Percentiles rank a stretch among this genome's conserved stretches.
These are phyloP conservation scores for Cherax destructor DNA, from an alignment of 1,140 invertebrate genomes.

Conservation along the genomic window DNA sequence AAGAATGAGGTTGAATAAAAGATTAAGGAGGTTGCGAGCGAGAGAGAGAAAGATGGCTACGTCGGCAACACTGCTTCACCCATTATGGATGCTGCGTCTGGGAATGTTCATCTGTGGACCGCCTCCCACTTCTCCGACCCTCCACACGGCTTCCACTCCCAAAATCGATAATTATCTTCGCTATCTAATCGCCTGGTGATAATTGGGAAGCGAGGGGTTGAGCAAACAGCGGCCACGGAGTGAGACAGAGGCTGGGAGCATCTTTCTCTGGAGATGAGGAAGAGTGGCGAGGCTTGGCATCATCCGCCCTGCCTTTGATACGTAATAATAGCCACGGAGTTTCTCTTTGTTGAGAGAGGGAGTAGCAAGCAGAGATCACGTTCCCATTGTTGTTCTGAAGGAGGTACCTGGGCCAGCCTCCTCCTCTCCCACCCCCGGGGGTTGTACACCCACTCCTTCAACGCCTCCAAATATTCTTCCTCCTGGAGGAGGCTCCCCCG, in stretches of 20 bases:
- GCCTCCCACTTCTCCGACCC: slow-evolving; percentile 14
- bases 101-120: slow-evolving; percentile 36
- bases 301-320: slow-evolving; percentile 29
- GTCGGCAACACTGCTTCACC: slow-evolving; percentile 39
- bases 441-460: background rate
- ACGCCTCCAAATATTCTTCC: background rate
- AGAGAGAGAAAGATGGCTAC: too few relatives aligned
- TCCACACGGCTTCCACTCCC: slow-evolving; percentile 21
- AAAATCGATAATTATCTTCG: slow-evolving; percentile 14
- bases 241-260: background rate
- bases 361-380: slow-evolving; percentile 62
- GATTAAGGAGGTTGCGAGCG: background rate
- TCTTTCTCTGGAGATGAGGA: slow-evolving; percentile 33
- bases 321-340: slow-evolving; percentile 58
- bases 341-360: slow-evolving; percentile 57
- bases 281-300: slow-evolving; percentile 46
- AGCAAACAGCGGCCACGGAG: slow-evolving; percentile 21
- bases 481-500: too few relatives aligned
- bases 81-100: slow-evolving; percentile 53
- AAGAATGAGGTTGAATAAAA: background rate
- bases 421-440: background rate
- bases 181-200: slow-evolving; percentile 30
- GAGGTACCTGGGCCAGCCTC: slow-evolving; percentile 7
- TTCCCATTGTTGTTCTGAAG: slow-evolving; percentile 37
- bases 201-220: slow-evolving; percentile 1